Evolutionary conservation across 2,113 vertebrate species (phyloP), one percentile per base, ranked within the genome.

Genomic region (Salvelinus fontinalis): DNA sequence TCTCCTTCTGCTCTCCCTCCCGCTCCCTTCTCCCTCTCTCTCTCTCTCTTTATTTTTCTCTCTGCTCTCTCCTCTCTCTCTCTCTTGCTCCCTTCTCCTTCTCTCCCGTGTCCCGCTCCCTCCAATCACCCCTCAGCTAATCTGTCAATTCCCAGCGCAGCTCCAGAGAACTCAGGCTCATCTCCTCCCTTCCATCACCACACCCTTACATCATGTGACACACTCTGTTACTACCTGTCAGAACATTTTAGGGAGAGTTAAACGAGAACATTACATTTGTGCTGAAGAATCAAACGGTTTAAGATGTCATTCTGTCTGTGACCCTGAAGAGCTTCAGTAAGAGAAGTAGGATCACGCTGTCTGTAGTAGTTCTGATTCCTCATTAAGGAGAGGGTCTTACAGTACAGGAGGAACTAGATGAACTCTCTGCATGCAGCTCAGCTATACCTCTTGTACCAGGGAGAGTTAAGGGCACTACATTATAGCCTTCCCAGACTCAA

Each of bases 61-160:
- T 29, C 76, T 16, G 66, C 65, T 77, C n/a, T 67, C 16, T n/a
- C n/a, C 34, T 11, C 20, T 16, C 2, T 49, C 26, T n/a, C 24
- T 7, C 34, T 34, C 67, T 4, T 1, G 18, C n/a, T 27, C 31
- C 57, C 59, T 27, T 34, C 51, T 62, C 20, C 51, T 39, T 39
- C 57, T 65, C 29, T 16, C 24, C 16, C 3, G 20, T n/a, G 13
- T 1, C 18, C 26, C 39, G 7, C 22, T 20, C 70, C 60, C 75
- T 69, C 66, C 34, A 74, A 27, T 73, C 72, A 70, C 26, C 27
- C 31, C 74, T 83, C 39, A 80, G 51, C 76, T 73, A 72, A 59
- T 62, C 27, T 7, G 54, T 78, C 74, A 49, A 44, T 73, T 65
- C 51, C 54, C 64, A 70, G 62, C 6, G 39, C 39, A 2, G 34